Percentiles rank a stretch among this genome's conserved stretches.
Evolutionary conservation across 2,797 vertebrate species (phyloP).

Genomic region (Miichthys miiuy): DNA sequence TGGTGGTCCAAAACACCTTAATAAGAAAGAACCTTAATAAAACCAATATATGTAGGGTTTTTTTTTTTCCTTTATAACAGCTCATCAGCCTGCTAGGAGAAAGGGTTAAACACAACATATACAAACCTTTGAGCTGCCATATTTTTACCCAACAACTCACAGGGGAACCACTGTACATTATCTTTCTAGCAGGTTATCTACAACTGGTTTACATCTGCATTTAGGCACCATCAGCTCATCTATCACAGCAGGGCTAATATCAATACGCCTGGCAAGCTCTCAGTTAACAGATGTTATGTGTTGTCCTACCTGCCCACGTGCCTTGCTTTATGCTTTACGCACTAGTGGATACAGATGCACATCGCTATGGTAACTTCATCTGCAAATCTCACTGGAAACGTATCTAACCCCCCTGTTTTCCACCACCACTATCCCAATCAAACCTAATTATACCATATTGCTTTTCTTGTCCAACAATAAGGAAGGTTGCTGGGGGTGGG

Average conservation of each 20-base stretch:
- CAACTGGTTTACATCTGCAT: constrained; percentile 86
- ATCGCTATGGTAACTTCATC: constrained; percentile 96
- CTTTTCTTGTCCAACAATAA: constrained; percentile 98
- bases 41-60: not conserved
- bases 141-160: constrained; percentile 82
- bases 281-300: constrained; percentile 93
- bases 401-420: constrained; percentile 68
- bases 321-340: constrained; percentile 90
- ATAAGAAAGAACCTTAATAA: not conserved
- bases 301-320: constrained; percentile 87
- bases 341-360: constrained; percentile 89
- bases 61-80: not conserved
- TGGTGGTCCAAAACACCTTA: too few species aligned
- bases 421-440: constrained; percentile 87
- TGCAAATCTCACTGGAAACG: constrained; percentile 93
- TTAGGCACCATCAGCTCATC: constrained; percentile 88
- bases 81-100: not conserved
- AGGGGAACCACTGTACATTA: constrained; percentile 46
- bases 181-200: constrained; percentile 86
- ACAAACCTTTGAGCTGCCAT: constrained; percentile 33
- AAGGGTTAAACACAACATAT: constrained; percentile 23
- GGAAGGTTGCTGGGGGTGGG: constrained; percentile 87
- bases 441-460: constrained; percentile 98
- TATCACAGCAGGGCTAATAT: constrained; percentile 88
- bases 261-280: constrained; percentile 86